phyloP scores from a whole-genome alignment of 2,888 invertebrate genomes.

The Harpalus rufipes region DNA sequence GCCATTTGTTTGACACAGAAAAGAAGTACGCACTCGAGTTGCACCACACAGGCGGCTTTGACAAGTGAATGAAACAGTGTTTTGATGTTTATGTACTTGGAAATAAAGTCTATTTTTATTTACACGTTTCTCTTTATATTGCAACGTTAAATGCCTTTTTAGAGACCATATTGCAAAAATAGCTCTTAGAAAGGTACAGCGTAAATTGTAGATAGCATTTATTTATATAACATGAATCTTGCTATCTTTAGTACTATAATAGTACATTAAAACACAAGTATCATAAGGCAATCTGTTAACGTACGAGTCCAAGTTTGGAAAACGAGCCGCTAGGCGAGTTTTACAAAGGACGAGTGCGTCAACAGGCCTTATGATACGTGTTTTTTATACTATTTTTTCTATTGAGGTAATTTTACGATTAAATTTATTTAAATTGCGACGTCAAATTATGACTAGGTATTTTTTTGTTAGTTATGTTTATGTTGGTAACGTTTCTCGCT shows the following conservation, averaged over 20 bases:
- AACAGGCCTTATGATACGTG: too few relatives aligned
- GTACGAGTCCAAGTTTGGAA: too few relatives aligned
- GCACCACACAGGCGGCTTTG: constrained; percentile 19
- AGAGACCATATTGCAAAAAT: constrained; percentile 21
- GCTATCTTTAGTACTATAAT: not conserved
- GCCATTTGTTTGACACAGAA: constrained; percentile 30
- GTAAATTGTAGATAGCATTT: not conserved
- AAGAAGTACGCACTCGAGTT: constrained; percentile 39
- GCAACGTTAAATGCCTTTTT: constrained; percentile 17
- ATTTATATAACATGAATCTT: not conserved
- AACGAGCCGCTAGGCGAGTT: too few relatives aligned
- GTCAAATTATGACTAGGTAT: too few relatives aligned
- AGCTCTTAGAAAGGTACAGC: constrained; percentile 9
- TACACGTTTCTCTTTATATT: constrained; percentile 8
- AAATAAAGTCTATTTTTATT: constrained; percentile 10
- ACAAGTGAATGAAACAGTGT: not conserved
- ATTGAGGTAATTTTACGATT: too few relatives aligned
- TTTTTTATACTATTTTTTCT: too few relatives aligned
- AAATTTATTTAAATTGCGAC: too few relatives aligned
- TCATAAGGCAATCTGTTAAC: too few relatives aligned
- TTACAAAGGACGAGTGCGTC: too few relatives aligned
- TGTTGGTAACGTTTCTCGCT: too few relatives aligned
- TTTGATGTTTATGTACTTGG: constrained; percentile 28
- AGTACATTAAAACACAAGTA: too few relatives aligned
- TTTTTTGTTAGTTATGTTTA: too few relatives aligned